Evolutionary conservation across 2,888 invertebrate species (phyloP), one percentile per base, ranked within the genome.

Genomic region (Ectemnius cavifrons): DNA sequence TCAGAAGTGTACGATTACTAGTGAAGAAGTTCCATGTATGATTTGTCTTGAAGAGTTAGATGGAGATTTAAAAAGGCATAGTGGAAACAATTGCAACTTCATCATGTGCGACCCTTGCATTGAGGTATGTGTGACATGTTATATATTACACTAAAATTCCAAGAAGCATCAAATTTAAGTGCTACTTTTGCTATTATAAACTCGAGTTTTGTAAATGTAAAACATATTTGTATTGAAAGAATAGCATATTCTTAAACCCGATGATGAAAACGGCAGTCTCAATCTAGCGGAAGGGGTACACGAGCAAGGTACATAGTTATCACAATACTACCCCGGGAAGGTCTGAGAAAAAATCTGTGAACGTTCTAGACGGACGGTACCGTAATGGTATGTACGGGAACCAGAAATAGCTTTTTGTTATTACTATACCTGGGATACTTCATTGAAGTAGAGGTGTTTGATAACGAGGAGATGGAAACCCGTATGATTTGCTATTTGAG

Each of bases 261-360:
- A 81, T 82, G 82, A 82, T 82, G 82, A 82, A 63, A 67, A 73
- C 37, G 94, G 93, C 94, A 94, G 94, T 92, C 92, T 93, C 93
- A 95, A 95, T 94, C 95, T 95, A 94, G 94, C 95, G 94, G 93
- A 90, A 93, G 95, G 94, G 94, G 94, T 93, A 91, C 90, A 94
- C 95, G 88, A 77, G 91, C 94, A 82, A 91, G 92, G 94, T 93
- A 94, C 91, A 77, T 88, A 71, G 90, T 92, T 93, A 94, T 93
- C 87, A 84, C 63, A 74, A 47, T 71, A 86, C 85, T 91, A 93
- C 93, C 94, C 92, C 95, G 95, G 95, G 95, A 95, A 95, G 95
- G 95, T 95, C 95, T 95, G 95, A 95, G 95, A 91, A 91, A 93
- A 93, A 94, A 94, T 93, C 92, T 86, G 86, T 75, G 61, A 87